Percentiles rank a stretch among this genome's conserved stretches.
phyloP scores from a whole-genome alignment of 2,113 vertebrate genomes.

The Scolopax mira region DNA sequence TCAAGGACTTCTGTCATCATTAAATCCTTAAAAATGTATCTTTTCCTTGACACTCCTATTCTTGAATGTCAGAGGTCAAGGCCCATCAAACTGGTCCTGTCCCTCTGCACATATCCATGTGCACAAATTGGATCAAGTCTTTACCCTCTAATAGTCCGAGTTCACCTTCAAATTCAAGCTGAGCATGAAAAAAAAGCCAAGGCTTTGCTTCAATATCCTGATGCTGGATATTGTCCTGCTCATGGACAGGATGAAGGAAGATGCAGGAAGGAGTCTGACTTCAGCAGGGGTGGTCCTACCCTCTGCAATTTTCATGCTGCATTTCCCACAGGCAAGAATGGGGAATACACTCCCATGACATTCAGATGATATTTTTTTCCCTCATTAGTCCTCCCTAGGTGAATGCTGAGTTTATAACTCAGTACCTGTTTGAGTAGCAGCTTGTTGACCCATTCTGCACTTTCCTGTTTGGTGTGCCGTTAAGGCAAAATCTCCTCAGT shows the following conservation, averaged over 20 bases:
- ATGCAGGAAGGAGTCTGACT: neutral
- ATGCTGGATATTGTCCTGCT: neutral
- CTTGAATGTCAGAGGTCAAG: conserved; percentile 18
- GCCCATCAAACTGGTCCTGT: neutral
- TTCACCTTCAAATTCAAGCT: neutral
- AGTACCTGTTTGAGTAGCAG: neutral
- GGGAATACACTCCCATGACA: neutral
- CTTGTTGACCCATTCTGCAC: neutral
- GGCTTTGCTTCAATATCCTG: neutral
- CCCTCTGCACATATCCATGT: neutral
- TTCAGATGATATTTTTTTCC: neutral
- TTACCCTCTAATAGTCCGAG: neutral
- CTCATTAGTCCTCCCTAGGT: neutral
- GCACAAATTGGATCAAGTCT: neutral
- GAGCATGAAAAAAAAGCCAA: neutral
- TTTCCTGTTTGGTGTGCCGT: neutral
- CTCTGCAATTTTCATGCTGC: neutral
- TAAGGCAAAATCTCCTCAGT: neutral
- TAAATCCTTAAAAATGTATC: conserved; percentile 1
- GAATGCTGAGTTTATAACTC: neutral
- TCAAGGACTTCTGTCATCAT: neutral
- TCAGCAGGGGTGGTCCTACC: neutral
- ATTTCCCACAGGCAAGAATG: neutral
- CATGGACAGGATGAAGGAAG: neutral
- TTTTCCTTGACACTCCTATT: neutral